Evolutionary conservation across 37 sponge, comb jelly and placozoan genomes (phyloP).

Genomic region (Halisarca cf. caerulea): DNA sequence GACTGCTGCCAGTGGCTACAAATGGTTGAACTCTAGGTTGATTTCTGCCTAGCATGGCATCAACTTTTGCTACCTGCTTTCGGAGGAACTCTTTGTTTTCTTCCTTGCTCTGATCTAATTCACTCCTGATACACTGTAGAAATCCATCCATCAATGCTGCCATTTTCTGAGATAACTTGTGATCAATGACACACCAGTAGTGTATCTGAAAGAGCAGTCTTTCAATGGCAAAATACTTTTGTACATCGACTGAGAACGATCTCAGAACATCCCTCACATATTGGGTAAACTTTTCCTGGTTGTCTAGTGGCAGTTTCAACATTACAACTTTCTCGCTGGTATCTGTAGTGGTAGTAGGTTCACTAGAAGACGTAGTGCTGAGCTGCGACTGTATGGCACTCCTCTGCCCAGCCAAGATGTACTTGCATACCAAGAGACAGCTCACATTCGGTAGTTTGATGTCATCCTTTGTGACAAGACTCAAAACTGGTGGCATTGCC

Average conservation of each 20-base stretch:
- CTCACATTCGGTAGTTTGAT: too few species aligned
- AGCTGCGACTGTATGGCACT: not conserved
- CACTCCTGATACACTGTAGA: too few species aligned
- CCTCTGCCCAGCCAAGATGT: not conserved
- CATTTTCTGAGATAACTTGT: too few species aligned
- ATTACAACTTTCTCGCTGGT: not conserved
- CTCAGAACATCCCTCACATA: not conserved
- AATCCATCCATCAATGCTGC: too few species aligned
- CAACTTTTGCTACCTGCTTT: not conserved
- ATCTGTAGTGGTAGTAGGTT: not conserved
- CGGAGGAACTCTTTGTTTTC: not conserved
- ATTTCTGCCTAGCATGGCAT: not conserved
- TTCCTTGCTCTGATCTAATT: not conserved
- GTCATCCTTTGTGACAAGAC: not conserved
- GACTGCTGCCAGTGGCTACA: too few species aligned
- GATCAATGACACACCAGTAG: not conserved
- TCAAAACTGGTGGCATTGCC: not conserved
- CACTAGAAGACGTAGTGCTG: not conserved
- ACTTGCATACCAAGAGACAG: not conserved
- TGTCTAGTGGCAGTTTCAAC: not conserved
- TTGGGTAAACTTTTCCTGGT: not conserved
- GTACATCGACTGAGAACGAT: not conserved
- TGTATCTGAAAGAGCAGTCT: conserved; percentile 9
- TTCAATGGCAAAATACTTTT: conserved; percentile 14
- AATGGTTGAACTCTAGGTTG: too few species aligned